These are phyloP conservation scores for Nymphicus hollandicus DNA, from an alignment of 2,113 vertebrate species.

Conservation along the genomic window DNA sequence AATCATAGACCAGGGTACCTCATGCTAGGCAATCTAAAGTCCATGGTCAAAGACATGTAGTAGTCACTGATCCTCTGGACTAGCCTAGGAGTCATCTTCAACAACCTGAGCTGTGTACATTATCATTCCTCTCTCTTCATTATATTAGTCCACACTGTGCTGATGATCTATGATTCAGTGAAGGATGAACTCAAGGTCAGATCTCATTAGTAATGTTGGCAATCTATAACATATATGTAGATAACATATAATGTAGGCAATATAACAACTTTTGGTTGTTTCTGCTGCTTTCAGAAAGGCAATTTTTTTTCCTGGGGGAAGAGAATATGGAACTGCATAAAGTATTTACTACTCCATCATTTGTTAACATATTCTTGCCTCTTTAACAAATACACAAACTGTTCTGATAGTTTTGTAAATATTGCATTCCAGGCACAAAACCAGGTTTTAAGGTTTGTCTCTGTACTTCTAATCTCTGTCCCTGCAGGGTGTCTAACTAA, in stretches of 20 bases:
- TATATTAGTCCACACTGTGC: not conserved
- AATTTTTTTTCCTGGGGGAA: not conserved
- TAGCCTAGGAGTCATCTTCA: not conserved
- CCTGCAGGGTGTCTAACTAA: slow-evolving; percentile 5
- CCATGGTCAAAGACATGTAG: not conserved
- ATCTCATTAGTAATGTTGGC: not conserved
- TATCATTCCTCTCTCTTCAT: not conserved
- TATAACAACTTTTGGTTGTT: not conserved
- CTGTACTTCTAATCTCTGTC: slow-evolving; percentile 20
- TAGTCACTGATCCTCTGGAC: not conserved
- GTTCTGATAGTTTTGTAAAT: slow-evolving; percentile 9
- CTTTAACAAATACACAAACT: not conserved
- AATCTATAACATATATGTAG: not conserved
- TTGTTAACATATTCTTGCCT: not conserved
- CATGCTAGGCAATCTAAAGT: too few relatives aligned
- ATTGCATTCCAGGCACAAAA: not conserved
- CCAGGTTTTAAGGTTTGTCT: not conserved
- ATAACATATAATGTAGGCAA: not conserved
- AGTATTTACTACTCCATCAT: not conserved
- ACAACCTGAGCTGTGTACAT: not conserved
- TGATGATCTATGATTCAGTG: not conserved
- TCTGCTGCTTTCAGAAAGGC: not conserved
- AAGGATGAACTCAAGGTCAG: not conserved
- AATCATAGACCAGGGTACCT: not conserved
- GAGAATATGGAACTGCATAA: not conserved